A percentile compares a stretch with the other conserved stretches of the same genome.
Conservation (phyloP, 2,888 invertebrate species). For the Cheilosia urbana region DNA sequence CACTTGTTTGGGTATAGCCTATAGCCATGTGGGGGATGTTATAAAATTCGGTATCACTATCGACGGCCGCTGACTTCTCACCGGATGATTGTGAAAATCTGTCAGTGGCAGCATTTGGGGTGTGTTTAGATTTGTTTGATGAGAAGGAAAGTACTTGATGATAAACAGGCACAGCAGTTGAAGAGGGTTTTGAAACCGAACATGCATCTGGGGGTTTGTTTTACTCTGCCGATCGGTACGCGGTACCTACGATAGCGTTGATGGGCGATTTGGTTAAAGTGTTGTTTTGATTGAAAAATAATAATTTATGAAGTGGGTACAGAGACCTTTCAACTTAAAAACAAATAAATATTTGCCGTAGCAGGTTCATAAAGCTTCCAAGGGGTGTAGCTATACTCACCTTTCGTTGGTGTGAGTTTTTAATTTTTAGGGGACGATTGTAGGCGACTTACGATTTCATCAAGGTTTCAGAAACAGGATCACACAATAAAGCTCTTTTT, state of each 20-base stretch:
- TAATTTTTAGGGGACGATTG: too few relatives aligned
- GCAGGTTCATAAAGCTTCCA: too few relatives aligned
- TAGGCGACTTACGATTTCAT: too few relatives aligned
- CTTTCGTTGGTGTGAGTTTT: too few relatives aligned
- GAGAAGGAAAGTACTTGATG: slow-evolving; percentile 13
- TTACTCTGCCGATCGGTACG: not conserved
- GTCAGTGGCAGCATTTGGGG: not conserved
- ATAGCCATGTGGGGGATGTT: slow-evolving; percentile 26
- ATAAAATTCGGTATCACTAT: slow-evolving; percentile 8
- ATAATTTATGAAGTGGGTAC: too few relatives aligned
- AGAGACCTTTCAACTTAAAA: too few relatives aligned
- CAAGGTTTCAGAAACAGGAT: too few relatives aligned
- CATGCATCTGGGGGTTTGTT: not conserved
- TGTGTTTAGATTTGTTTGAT: slow-evolving; percentile 20
- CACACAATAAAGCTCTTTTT: too few relatives aligned
- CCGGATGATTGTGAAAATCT: slow-evolving; percentile 12
- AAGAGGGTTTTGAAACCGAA: not conserved
- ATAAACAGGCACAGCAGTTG: slow-evolving; percentile 4
- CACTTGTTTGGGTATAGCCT: slow-evolving; percentile 15
- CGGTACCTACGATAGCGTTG: not conserved
- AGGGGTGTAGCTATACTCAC: too few relatives aligned
- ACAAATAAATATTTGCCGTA: too few relatives aligned
- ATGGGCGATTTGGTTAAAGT: not conserved
- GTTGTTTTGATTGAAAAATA: not conserved
- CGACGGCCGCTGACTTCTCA: slow-evolving; percentile 9